Evolutionary conservation across 2,797 vertebrate species (phyloP), one percentile per base, ranked within the genome.

Genomic region (Lophotriccus pileatus): DNA sequence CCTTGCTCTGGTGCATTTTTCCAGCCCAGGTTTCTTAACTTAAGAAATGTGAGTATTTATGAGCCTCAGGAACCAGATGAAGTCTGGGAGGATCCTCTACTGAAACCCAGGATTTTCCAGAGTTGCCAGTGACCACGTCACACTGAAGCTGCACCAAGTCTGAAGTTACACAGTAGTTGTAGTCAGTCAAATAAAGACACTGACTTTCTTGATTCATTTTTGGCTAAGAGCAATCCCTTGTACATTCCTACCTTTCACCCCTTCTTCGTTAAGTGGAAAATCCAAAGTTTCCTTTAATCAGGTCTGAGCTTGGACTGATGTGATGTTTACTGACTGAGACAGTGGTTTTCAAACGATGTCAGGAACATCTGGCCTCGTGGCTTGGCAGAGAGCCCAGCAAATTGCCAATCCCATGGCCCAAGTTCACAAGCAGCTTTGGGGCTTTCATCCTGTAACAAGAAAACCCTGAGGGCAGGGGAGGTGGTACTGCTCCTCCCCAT

Each of bases 241-340:
- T 37, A 77, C 27, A 37, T 93, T 87, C 90, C 60, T 92, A 87
- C 90, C 95, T 95, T 83, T 96, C 77, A 56, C 72, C 85, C 70
- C 93, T 88, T 94, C 92, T 89, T 81, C 75, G 77, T 87, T 84
- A 90, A 85, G 83, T 91, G 82, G 83, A 74, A 95, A 95, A 96
- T 94, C 92, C 93, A 37, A 92, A 96, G 94, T 85, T 89, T 94
- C 91, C 49, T 30, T 95, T 95, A 90, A 93, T 87, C 80, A 93
- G 90, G 67, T 91, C 79, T 79, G 96, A 93, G 94, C 50, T 84
- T 34, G 85, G 87, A 30, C 32, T 73, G 95, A 94, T 97, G 95
- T 96, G 96, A 96, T 96, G 91, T 96, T 96, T 96, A 95, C 92
- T 76, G 83, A 60, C 88, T 78, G 74, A 44, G 90, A 92, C 92